Evolutionary conservation across 2,888 invertebrate species (phyloP).

Genomic region (Calliphora vomitoria): DNA sequence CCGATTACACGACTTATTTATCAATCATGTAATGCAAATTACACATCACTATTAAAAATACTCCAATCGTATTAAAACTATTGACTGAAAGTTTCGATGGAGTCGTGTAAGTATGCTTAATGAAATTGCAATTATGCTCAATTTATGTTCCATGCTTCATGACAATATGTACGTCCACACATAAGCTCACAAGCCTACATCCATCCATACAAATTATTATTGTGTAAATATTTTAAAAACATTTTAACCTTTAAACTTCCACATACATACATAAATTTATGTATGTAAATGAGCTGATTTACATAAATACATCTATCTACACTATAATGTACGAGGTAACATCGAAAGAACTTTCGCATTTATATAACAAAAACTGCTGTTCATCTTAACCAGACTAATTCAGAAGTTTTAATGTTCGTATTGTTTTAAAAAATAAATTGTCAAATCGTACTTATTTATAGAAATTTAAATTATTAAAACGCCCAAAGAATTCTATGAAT

Average conservation of each 20-base stretch:
- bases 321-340: background rate
- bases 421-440: too few species aligned
- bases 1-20: too few species aligned
- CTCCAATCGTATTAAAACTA: conserved; percentile 9
- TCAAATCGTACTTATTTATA: too few species aligned
- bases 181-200: background rate
- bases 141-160: conserved; percentile 50
- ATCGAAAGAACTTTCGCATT: background rate
- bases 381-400: too few species aligned
- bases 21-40: background rate
- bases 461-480: too few species aligned
- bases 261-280: conserved; percentile 17
- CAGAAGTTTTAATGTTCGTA: too few species aligned
- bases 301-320: background rate
- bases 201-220: conserved; percentile 22
- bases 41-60: background rate
- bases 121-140: conserved; percentile 68
- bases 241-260: conserved; percentile 62
- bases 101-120: conserved; percentile 42
- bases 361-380: too few species aligned
- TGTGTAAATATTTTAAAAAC: conserved; percentile 60
- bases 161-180: conserved; percentile 28
- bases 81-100: background rate
- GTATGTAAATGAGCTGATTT: conserved; percentile 24
- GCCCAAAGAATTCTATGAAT: too few species aligned